Evolutionary conservation across 2,888 invertebrate species (phyloP).

Genomic region (Campoletis raptor): DNA sequence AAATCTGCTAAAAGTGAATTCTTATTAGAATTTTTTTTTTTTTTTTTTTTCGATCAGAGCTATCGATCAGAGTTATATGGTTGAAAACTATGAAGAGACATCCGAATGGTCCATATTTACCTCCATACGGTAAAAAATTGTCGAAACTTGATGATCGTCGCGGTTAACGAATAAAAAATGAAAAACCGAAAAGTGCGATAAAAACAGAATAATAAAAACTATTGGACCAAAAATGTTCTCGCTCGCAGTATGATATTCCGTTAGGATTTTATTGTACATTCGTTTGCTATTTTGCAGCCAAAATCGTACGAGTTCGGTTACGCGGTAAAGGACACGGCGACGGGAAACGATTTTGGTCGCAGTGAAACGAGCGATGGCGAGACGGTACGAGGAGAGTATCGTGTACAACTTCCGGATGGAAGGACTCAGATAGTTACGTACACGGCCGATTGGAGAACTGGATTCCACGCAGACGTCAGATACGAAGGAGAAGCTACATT

Average conservation of each 20-base stretch:
- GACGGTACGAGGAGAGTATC: constrained; percentile 88
- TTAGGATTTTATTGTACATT: constrained; percentile 7
- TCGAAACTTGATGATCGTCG: background rate
- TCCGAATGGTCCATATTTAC: background rate
- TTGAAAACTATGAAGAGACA: background rate
- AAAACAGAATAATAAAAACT: constrained; percentile 22
- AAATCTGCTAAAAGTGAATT: background rate
- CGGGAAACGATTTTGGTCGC: constrained; percentile 91
- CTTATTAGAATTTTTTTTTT: background rate
- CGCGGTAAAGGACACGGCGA: constrained; percentile 91
- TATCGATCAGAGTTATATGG: background rate
- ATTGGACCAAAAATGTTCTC: constrained; percentile 15
- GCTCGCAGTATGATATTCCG: background rate
- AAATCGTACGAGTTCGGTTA: constrained; percentile 93
- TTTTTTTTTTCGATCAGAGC: too few relatives aligned
- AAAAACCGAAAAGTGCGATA: background rate
- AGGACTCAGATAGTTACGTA: constrained; percentile 90
- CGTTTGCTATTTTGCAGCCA: constrained; percentile 85
- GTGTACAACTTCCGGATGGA: constrained; percentile 88
- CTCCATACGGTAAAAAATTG: background rate
- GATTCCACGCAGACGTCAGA: constrained; percentile 92
- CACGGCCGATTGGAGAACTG: constrained; percentile 92
- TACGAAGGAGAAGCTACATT: constrained; percentile 90
- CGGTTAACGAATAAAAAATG: constrained; percentile 1
- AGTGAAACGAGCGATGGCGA: constrained; percentile 91